phyloP scores from a whole-genome alignment of 2,888 invertebrate species.

The Pyrrhia umbra region DNA sequence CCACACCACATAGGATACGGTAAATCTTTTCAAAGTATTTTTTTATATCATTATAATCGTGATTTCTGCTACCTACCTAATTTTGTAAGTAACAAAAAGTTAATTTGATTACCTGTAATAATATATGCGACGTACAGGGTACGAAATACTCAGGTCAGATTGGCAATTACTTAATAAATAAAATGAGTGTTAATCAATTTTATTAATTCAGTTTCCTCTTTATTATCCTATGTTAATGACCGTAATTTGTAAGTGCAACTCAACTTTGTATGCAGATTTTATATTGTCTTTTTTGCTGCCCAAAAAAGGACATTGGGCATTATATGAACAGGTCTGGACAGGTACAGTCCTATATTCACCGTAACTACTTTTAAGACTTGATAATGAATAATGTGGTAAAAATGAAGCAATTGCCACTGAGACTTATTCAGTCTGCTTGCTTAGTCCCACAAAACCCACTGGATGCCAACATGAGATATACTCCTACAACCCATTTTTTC shows the following conservation, averaged over 20 bases:
- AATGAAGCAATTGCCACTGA: too few species aligned
- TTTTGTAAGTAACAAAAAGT: conserved; percentile 43
- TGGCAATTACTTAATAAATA: conserved; percentile 1
- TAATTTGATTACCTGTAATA: conserved; percentile 52
- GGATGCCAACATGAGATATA: background rate
- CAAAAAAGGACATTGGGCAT: too few species aligned
- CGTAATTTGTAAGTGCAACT: background rate
- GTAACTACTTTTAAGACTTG: too few species aligned
- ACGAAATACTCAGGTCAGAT: conserved; percentile 6
- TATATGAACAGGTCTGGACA: too few species aligned
- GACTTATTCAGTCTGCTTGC: too few species aligned
- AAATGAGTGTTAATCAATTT: conserved; percentile 37
- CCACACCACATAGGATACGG: background rate
- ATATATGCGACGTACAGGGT: conserved; percentile 30
- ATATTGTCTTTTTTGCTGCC: too few species aligned
- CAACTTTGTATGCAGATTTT: too few species aligned
- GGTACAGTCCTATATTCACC: too few species aligned
- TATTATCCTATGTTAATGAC: background rate
- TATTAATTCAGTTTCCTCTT: conserved; percentile 21
- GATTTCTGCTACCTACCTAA: conserved; percentile 17
- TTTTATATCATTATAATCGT: conserved; percentile 23
- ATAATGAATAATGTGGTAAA: too few species aligned
- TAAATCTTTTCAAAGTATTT: conserved; percentile 7
- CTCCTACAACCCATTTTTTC: background rate
- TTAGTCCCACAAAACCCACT: background rate